Percentiles rank a stretch among this genome's conserved stretches.
Conservation (phyloP, 2,113 vertebrate species). For the Paramisgurnus dabryanus region DNA sequence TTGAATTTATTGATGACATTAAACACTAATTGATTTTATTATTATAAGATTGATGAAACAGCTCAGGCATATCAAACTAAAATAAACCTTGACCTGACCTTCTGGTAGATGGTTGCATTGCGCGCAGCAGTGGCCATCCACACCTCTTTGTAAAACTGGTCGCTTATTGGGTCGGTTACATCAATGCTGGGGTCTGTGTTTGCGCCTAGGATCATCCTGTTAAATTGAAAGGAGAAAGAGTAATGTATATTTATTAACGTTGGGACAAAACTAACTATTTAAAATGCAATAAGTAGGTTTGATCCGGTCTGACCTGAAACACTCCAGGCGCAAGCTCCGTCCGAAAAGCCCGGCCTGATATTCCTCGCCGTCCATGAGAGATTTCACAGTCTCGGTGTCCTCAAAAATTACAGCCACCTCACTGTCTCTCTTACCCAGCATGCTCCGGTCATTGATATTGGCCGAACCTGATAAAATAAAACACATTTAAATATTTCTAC, state of each 20-base stretch:
- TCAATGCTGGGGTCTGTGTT: constrained; percentile 76
- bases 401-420: constrained; percentile 92
- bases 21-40: no score
- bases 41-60: not conserved
- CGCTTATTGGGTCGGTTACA: constrained; percentile 88
- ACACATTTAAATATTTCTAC: not conserved
- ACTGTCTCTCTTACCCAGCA: constrained; percentile 97
- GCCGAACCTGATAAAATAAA: constrained; percentile 81
- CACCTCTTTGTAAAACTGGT: constrained; percentile 95
- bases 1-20: no score
- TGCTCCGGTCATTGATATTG: constrained; percentile 98
- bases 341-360: constrained; percentile 84
- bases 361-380: constrained; percentile 84
- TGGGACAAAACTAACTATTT: not conserved
- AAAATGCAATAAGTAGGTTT: not conserved
- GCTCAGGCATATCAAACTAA: not conserved
- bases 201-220: constrained; percentile 85
- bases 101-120: constrained; percentile 93
- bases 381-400: constrained; percentile 79
- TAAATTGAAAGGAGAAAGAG: constrained; percentile 7
- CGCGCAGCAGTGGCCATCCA: constrained; percentile 89
- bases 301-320: constrained; percentile 78
- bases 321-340: constrained; percentile 83
- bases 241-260: not conserved
- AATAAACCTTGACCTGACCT: constrained; percentile 67